phyloP scores from a whole-genome alignment of 2,797 vertebrate genomes.

The Helostoma temminkii region DNA sequence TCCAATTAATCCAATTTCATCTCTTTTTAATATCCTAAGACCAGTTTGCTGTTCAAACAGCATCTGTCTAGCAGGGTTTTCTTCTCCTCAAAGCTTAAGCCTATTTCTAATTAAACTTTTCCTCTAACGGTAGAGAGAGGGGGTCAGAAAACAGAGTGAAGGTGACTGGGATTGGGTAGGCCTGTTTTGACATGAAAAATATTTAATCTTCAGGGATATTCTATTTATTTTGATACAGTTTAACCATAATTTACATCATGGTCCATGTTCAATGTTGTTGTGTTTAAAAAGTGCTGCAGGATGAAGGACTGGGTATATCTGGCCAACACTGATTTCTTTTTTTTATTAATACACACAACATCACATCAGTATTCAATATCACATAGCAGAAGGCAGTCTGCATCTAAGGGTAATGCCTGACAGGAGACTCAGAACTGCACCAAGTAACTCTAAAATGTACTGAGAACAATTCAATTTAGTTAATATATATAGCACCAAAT shows the following conservation, averaged over 20 bases:
- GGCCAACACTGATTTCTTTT: not conserved
- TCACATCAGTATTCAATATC: no score
- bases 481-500: no score
- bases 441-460: no score
- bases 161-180: conserved; percentile 41
- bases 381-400: no score
- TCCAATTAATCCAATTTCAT: conserved; percentile 63
- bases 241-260: conserved; percentile 3
- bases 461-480: no score
- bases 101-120: conserved; percentile 66
- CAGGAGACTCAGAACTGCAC: no score
- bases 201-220: conserved; percentile 18
- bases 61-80: conserved; percentile 52
- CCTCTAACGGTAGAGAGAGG: conserved; percentile 40
- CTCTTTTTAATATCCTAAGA: conserved; percentile 59
- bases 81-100: conserved; percentile 54
- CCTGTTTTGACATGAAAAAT: conserved; percentile 33
- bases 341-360: not conserved
- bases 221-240: conserved; percentile 23
- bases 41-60: conserved; percentile 68
- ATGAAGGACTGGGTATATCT: not conserved
- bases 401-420: no score
- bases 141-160: conserved; percentile 52
- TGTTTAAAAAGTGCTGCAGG: not conserved
- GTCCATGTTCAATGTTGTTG: conserved; percentile 7